Percentiles rank a stretch among this genome's conserved stretches.
These are phyloP conservation scores for Panulirus ornatus DNA, from an alignment of 1,140 invertebrate genomes.

Conservation along the genomic window DNA sequence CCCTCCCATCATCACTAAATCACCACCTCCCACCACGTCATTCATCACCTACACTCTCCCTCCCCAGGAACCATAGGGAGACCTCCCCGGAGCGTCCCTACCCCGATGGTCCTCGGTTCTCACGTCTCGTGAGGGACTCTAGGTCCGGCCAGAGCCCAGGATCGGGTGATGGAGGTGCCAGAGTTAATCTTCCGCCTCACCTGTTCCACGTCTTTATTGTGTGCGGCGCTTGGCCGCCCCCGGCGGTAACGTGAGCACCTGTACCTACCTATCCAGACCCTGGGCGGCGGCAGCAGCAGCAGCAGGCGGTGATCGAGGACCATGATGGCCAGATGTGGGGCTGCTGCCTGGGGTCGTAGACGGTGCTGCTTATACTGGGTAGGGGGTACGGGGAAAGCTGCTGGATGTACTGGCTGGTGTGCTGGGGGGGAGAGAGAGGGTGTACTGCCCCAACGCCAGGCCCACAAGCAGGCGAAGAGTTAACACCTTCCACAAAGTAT, in stretches of 20 bases:
- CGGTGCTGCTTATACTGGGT: too few species aligned
- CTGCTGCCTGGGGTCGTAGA: too few species aligned
- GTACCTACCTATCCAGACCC: background rate
- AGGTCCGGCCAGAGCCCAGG: background rate
- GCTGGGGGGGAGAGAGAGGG: background rate
- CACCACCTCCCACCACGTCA: background rate
- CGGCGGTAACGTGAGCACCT: slow-evolving; percentile 36
- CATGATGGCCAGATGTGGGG: background rate
- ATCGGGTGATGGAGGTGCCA: slow-evolving; percentile 54
- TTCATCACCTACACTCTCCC: background rate
- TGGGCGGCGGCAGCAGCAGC: slow-evolving; percentile 2
- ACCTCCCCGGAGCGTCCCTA: background rate
- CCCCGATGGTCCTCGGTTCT: background rate
- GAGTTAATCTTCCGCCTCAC: slow-evolving; percentile 30
- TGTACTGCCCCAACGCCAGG: too few species aligned
- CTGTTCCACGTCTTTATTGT: slow-evolving; percentile 41
- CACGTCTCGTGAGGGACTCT: background rate
- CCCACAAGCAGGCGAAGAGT: too few species aligned
- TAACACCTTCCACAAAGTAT: too few species aligned
- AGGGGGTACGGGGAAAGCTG: background rate
- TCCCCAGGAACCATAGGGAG: background rate
- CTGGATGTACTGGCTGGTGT: background rate
- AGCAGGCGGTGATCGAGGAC: background rate
- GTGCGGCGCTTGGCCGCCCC: slow-evolving; percentile 1
- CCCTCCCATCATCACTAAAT: background rate